Base-by-base conservation (phyloP, 2,888 invertebrate genomes). In the Xylota segnis region DNA sequence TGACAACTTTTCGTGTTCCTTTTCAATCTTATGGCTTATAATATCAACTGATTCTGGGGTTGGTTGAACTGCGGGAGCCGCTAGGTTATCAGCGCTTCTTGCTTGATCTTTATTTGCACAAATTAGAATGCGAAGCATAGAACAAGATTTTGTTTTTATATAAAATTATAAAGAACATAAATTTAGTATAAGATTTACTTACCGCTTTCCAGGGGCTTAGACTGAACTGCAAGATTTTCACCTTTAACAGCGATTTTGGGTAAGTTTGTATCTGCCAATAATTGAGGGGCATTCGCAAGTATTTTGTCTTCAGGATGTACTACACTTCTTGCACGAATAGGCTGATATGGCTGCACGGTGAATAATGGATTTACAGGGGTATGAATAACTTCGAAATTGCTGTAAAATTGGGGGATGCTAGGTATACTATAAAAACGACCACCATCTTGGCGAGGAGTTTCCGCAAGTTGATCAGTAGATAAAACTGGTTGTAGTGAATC, bases 381-480 rank as follows among this genome's bases (percentile, higher is more conserved):
- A 16, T 87, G 88, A 18, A 89, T 77, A 10, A 88, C 71, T 56
- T 89, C 89, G 50, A 89, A 88, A 45, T 89, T 89, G 27, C 90
- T 90, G 59, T 89, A 91, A 88, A 92, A 93, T 45, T 93, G 92
- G 0, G 93, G 92, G 79, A 92, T 93, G 87, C 94, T 61, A 2
- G 74, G 29, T 0, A 83, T 16, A 4, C 68, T 74, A 32, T 54
- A 83, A 18, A 65, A 78, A 43, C 83, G 74, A 12, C 77, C 77
- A 66, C 74, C 32, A 4, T 74, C 83, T n/a, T 61, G 63, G 9
- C 82, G 94, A 0, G 95, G 92, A 32, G 94, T 93, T 90, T 94
- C 95, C 86, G 94, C 94, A 78, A 94, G 91, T 87, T 94, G 94
- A 2, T 94, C 71, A 7, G 47, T 12, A 7, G 70, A 32, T 5